Percentiles rank a stretch among this genome's conserved stretches.
Evolutionary conservation across 2,888 invertebrate genomes (phyloP).

Genomic region (Acleris literana): DNA sequence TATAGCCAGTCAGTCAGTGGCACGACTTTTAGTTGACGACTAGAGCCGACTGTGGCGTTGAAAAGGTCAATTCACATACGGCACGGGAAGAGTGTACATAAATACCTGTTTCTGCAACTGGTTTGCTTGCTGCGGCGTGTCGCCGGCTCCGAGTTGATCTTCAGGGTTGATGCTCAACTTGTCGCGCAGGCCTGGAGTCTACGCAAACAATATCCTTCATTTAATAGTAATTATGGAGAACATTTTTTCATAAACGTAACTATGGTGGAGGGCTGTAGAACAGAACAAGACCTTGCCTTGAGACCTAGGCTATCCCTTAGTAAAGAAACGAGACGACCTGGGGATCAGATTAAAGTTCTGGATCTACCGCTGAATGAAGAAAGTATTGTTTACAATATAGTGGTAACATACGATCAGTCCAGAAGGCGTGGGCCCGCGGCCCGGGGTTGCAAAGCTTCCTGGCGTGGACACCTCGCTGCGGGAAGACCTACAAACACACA

Average conservation of each 20-base stretch:
- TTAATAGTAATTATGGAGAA: too few relatives aligned
- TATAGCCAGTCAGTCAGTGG: too few relatives aligned
- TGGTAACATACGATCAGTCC: slow-evolving; percentile 55
- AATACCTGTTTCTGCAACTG: slow-evolving; percentile 87
- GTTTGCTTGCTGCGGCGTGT: slow-evolving; percentile 87
- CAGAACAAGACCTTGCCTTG: too few relatives aligned
- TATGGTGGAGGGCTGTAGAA: too few relatives aligned
- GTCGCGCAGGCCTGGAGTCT: slow-evolving; percentile 92
- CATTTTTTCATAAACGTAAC: too few relatives aligned
- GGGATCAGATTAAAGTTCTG: too few relatives aligned
- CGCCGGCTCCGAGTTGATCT: slow-evolving; percentile 87
- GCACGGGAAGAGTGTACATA: too few relatives aligned
- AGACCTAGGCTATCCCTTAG: too few relatives aligned
- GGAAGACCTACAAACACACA: slow-evolving; percentile 81
- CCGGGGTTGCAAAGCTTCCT: slow-evolving; percentile 85
- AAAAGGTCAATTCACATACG: too few relatives aligned
- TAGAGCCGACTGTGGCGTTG: too few relatives aligned
- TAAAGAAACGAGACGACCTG: too few relatives aligned
- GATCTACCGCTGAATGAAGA: background rate
- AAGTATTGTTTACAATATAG: background rate
- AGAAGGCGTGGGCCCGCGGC: slow-evolving; percentile 61
- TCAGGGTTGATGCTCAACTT: slow-evolving; percentile 97
- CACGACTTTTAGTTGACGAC: too few relatives aligned
- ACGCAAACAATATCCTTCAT: slow-evolving; percentile 39
- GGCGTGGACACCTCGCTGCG: slow-evolving; percentile 85